A percentile compares a stretch with the other conserved stretches of the same genome.
phyloP scores from a whole-genome alignment of 2,888 invertebrate species.

The Stenurella melanura region DNA sequence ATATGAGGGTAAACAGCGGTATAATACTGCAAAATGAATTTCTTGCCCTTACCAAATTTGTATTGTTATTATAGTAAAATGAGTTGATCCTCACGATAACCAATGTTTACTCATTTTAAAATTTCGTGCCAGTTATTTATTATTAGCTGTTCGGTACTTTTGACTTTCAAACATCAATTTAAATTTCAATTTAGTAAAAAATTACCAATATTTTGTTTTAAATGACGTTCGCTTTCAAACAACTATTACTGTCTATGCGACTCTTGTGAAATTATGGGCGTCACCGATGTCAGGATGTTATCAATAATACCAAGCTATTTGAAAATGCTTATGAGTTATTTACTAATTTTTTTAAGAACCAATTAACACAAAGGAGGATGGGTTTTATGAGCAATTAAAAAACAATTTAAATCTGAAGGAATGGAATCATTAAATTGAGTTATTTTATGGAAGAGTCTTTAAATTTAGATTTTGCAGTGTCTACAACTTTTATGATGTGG shows the following conservation, averaged over 20 bases:
- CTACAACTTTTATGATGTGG: no score
- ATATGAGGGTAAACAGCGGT: no score
- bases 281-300: constrained; percentile 22
- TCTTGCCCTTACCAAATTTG: no score
- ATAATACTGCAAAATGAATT: no score
- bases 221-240: neutral
- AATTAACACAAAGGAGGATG: constrained; percentile 14
- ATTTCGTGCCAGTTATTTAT: no score
- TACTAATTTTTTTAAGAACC: constrained; percentile 23
- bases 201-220: neutral
- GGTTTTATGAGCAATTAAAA: constrained; percentile 24
- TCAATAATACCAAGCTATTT: constrained; percentile 26
- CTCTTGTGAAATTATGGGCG: constrained; percentile 24
- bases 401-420: constrained; percentile 12
- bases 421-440: constrained; percentile 25
- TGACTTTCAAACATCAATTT: neutral
- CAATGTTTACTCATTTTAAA: no score
- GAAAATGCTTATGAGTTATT: constrained; percentile 18
- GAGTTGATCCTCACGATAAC: no score
- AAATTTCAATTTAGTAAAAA: neutral
- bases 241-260: constrained; percentile 2
- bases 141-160: no score
- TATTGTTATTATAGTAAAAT: no score
- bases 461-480: neutral
- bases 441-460: neutral